Base-by-base conservation (phyloP, 2,797 vertebrate species). In the Eremophila alpestris region DNA sequence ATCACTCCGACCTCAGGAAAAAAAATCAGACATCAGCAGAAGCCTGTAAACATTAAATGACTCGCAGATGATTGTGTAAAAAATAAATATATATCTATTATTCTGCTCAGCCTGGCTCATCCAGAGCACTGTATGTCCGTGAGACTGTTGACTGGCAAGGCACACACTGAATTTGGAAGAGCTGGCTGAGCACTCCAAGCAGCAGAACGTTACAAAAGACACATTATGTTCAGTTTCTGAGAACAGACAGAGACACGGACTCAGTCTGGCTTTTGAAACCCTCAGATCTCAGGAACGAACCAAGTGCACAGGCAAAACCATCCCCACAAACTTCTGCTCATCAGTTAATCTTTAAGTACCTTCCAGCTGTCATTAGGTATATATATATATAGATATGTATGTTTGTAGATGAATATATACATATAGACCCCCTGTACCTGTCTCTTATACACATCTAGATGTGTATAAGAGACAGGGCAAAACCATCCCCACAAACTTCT, bases 81-180 rank as follows among this genome's bases (percentile, higher is more conserved):
- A 45, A 45, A 36, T 45, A 65, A 23, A 68, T 7, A 46, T 8
- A 45, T 27, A 41, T 13, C 5, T n/a, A 27, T 54, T 4, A 34
- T 58, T 71, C 20, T 64, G 20, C 46, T 75, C 41, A 60, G 27
- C 10, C 43, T 89, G 54, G 26, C 29, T 87, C 3, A 8, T 84
- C 58, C 75, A 49, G 18, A 79, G 24, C 5, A 3, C 43, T 29
- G 0, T 17, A 60, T 68, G 68, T 88, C 73, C 83, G 60, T 54
- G 14, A 81, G 27, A 48, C 48, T 12, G 22, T 32, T 83, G 80
- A 36, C 56, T 8, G 1, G 32, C 1, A 0, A 63, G 56, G 46
- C 54, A 83, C 29, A 67, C 59, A 13, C 38, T 67, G 65, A 92
- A 59, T 89, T 95, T 93, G 82, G 65, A 81, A 56, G 40, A 81